phyloP scores from a whole-genome alignment of 2,888 invertebrate species.

The Erannis defoliaria region DNA sequence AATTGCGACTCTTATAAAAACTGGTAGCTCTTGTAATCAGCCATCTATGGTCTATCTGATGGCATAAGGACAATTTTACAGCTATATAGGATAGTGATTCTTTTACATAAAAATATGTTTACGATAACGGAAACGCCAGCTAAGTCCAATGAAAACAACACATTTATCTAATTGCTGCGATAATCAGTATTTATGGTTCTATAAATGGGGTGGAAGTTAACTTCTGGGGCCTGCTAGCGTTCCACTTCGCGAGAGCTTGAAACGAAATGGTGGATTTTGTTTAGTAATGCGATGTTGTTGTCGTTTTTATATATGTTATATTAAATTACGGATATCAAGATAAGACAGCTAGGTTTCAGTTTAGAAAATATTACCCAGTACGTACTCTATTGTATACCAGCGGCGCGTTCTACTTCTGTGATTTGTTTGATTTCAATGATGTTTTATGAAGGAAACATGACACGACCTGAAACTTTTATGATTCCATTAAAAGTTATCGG shows the following conservation, averaged over 20 bases:
- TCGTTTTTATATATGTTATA: constrained; percentile 67
- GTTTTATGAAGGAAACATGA: constrained; percentile 49
- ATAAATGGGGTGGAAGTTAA: constrained; percentile 51
- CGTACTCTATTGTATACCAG: constrained; percentile 63
- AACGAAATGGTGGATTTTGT: constrained; percentile 61
- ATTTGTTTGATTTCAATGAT: constrained; percentile 60
- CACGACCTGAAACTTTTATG: background rate
- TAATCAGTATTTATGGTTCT: constrained; percentile 49
- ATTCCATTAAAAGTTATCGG: background rate
- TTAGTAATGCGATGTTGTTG: constrained; percentile 67
- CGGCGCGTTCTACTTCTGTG: constrained; percentile 52
- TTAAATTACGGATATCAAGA: constrained; percentile 70
- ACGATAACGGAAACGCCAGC: constrained; percentile 18
- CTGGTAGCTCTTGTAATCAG: too few species aligned
- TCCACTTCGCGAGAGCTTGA: constrained; percentile 51
- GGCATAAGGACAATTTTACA: background rate
- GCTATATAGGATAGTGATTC: background rate
- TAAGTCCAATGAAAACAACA: constrained; percentile 42
- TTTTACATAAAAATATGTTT: constrained; percentile 16
- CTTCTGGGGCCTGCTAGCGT: constrained; percentile 40
- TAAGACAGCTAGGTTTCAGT: constrained; percentile 51
- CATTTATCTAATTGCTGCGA: constrained; percentile 52
- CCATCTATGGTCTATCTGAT: background rate
- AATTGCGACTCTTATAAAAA: too few species aligned
- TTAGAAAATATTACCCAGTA: constrained; percentile 57